Base-by-base conservation (phyloP, 92 coral and sea anemone genomes). In the Blastomussa wellsi region DNA sequence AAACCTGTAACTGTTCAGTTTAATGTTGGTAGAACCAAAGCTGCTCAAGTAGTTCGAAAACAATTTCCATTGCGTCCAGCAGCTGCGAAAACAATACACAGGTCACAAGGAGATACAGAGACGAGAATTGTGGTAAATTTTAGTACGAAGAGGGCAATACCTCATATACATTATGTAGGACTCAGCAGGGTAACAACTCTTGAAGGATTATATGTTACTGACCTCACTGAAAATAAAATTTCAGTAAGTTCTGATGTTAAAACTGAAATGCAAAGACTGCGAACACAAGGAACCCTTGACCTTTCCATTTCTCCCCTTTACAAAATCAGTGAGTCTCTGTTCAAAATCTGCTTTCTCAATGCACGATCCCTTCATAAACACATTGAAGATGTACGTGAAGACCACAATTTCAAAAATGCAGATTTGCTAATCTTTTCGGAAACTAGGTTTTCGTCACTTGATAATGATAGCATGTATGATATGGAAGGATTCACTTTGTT, bases 401-500 rank as follows among this genome's bases (percentile, higher is more conserved):
- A 86, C 60, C 11, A 70, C 39, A 86, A 72, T 72, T 70, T 55
- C 7, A 37, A 36, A 14, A 68, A 29, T 57, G 71, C 71, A 38
- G 84, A 86, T 79, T 49, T 86, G 22, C 62, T 76, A 0, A 79
- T 79, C 0, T 86, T 31, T 55, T 4, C 85, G 52, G 39, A n/a
- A 79, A 57, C 38, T 22, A 73, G 89, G 59, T 79, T 55, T 68
- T 35, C 41, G 14, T 22, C 85, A 39, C 70, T 35, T 55, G 80
- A 79, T 1, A 37, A 8, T 48, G 80, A 86, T 72, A 29, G 22
- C 62, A 80, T 86, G 81, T 86, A 86, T 59, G 42, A 0, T n/a
- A 73, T 79, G 39, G 53, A 59, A 0, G 19, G 70, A 55, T 79
- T 6, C 12, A 38, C 22, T 35, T n/a, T 86, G 62, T 86, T 79